phyloP scores from a whole-genome alignment of 2,888 invertebrate species.

The Azorinus chamasolen region DNA sequence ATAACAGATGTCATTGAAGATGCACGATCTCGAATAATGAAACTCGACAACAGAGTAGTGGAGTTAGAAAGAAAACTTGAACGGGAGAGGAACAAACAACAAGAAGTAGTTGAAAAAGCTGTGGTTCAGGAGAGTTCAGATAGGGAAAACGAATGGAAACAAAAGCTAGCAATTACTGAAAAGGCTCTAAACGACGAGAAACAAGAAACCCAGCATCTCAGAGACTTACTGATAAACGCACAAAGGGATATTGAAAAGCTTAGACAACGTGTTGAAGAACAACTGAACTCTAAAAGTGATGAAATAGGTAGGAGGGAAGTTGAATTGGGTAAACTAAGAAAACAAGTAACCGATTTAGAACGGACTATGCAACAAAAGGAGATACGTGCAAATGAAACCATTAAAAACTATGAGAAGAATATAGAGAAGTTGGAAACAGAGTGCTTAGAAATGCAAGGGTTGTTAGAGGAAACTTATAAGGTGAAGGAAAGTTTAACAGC shows the following conservation, averaged over 20 bases:
- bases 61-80: constrained; percentile 70
- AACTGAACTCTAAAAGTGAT: constrained; percentile 72
- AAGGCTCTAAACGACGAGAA: constrained; percentile 79
- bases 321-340: constrained; percentile 75
- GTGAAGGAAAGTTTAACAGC: constrained; percentile 73
- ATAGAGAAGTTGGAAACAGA: constrained; percentile 78
- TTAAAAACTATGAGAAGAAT: constrained; percentile 73
- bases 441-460: constrained; percentile 72
- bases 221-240: constrained; percentile 82
- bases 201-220: constrained; percentile 78
- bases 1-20: constrained; percentile 79
- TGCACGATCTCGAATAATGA: constrained; percentile 70
- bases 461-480: constrained; percentile 77
- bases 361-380: constrained; percentile 73
- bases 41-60: constrained; percentile 68
- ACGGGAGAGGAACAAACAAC: constrained; percentile 61
- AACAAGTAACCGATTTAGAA: constrained; percentile 72
- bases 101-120: constrained; percentile 59
- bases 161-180: constrained; percentile 71
- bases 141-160: constrained; percentile 76
- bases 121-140: constrained; percentile 62
- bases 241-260: constrained; percentile 83
- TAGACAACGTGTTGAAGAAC: constrained; percentile 73
- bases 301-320: constrained; percentile 72
- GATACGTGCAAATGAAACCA: constrained; percentile 64